These are phyloP conservation scores for Aproaerema taeniolella DNA, from an alignment of 2,888 invertebrate species.

Conservation along the genomic window DNA sequence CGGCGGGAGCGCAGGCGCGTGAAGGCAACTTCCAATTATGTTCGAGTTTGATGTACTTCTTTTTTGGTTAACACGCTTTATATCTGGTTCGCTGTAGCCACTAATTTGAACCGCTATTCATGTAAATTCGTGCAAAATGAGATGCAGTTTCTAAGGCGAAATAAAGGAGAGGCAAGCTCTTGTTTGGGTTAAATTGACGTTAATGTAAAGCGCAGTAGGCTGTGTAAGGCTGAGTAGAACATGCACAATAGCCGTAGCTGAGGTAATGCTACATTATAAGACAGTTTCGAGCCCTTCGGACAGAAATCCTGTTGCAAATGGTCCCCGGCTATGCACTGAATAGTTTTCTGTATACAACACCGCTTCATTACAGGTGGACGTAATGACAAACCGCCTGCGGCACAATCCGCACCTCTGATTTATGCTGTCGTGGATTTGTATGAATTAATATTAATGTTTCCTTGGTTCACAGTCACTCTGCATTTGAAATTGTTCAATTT, in stretches of 20 bases:
- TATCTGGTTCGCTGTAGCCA: slow-evolving; percentile 1
- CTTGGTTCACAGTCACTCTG: slow-evolving; percentile 8
- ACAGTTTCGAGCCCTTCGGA: slow-evolving; percentile 17
- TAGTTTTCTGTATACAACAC: slow-evolving; percentile 27
- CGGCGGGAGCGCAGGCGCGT: slow-evolving; percentile 16
- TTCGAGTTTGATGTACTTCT: slow-evolving; percentile 8
- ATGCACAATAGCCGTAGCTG: too few relatives aligned
- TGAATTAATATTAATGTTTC: slow-evolving; percentile 11
- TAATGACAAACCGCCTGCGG: slow-evolving; percentile 34
- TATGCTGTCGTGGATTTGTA: slow-evolving; percentile 13
- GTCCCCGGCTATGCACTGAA: slow-evolving; percentile 10
- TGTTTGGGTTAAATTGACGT: slow-evolving; percentile 9
- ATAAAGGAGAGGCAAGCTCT: too few relatives aligned
- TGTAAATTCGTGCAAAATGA: slow-evolving; percentile 6
- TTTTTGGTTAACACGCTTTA: slow-evolving; percentile 7
- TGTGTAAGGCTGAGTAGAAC: neutral
- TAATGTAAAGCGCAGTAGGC: neutral
- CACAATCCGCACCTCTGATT: slow-evolving; percentile 35
- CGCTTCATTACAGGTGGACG: slow-evolving; percentile 37
- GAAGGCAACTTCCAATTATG: slow-evolving; percentile 20
- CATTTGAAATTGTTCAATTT: slow-evolving; percentile 10
- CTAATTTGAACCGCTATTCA: slow-evolving; percentile 8
- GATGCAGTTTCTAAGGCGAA: slow-evolving; percentile 2
- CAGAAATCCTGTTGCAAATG: slow-evolving; percentile 39
- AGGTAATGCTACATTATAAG: slow-evolving; percentile 27